A percentile compares a stretch with the other conserved stretches of the same genome.
Evolutionary conservation across 2,797 vertebrate species (phyloP).

Genomic region (Valencia hispanica): DNA sequence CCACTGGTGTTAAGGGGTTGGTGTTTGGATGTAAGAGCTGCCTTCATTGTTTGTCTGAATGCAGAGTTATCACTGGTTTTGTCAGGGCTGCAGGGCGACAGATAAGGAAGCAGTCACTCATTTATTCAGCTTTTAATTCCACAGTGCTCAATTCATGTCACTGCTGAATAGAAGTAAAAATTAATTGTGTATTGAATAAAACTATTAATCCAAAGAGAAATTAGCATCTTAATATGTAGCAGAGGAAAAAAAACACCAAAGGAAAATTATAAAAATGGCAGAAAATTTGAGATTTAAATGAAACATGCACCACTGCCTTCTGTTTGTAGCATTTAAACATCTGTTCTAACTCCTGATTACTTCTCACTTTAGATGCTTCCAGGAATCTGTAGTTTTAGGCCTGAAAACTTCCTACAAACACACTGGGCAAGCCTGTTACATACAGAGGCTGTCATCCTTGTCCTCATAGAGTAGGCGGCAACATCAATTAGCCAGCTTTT

Average conservation of each 20-base stretch:
- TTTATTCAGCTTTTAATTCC: conserved; percentile 17
- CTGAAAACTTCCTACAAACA: conserved; percentile 10
- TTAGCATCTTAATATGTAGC: background rate
- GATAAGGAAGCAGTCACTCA: conserved; percentile 30
- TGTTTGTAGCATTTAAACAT: background rate
- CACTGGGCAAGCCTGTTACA: conserved; percentile 12
- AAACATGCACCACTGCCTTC: background rate
- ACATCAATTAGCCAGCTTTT: conserved; percentile 77
- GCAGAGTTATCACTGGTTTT: conserved; percentile 25
- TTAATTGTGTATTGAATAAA: background rate
- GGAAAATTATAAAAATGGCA: too few relatives aligned
- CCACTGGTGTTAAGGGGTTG: conserved; percentile 19
- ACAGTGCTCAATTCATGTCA: background rate
- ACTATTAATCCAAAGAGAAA: background rate
- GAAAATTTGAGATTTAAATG: background rate
- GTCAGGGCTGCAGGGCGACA: conserved; percentile 42
- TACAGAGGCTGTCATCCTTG: conserved; percentile 28
- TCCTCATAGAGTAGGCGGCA: conserved; percentile 55
- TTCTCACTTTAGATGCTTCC: background rate
- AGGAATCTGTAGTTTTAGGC: conserved; percentile 3
- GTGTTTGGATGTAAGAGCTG: background rate
- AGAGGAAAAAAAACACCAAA: background rate
- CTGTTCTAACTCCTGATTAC: background rate
- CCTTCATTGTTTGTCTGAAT: background rate
- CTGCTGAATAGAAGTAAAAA: conserved; percentile 7